Base-by-base conservation (phyloP, 2,797 vertebrate genomes). In the Tauraco hartlaubi region DNA sequence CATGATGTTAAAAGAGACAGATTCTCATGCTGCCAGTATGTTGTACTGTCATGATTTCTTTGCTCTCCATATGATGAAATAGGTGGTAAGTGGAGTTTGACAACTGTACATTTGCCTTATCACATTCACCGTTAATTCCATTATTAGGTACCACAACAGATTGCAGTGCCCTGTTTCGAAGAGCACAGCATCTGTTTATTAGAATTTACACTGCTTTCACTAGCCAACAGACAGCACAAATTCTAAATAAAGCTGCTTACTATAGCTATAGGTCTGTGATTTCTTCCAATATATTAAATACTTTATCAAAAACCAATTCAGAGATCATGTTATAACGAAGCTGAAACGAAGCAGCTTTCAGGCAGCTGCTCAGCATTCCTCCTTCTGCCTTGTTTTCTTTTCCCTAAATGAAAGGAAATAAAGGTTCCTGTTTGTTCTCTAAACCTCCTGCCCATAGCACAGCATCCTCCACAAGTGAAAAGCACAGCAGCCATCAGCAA, bases 391-490 rank as follows among this genome's bases (percentile, higher is more conserved):
- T 92, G 44, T 78, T 79, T 96, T 96, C 88, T 84, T 86, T 95
- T 78, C 23, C 44, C 73, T 61, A 95, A 96, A 84, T 69, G 67
- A 91, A 95, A 97, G 95, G 88, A 98, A 97, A 90, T 73, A 86
- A 95, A 91, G 79, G 82, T 97, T 97, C 92, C 94, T 97, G 92
- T 97, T 97, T 97, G 95, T 90, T 95, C 81, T 95, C 46, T 85
- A 92, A 92, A 78, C 17, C 82, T 91, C 74, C 87, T 94, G 88
- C 68, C 77, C 58, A 43, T 11, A 67, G 71, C 94, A 96, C 67
- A 95, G 91, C 64, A 94, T 90, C 81, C 67, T 96, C 83, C 90
- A 69, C 33, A 80, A 96, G 81, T 23, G 39, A 92, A 74, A 86
- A 59, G 37, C 44, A 83, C 55, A 61, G 26, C 5, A 1, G 58